Percentiles rank a stretch among this genome's conserved stretches.
phyloP scores from a whole-genome alignment of 2,113 vertebrate genomes.

The Calidris pygmaea region DNA sequence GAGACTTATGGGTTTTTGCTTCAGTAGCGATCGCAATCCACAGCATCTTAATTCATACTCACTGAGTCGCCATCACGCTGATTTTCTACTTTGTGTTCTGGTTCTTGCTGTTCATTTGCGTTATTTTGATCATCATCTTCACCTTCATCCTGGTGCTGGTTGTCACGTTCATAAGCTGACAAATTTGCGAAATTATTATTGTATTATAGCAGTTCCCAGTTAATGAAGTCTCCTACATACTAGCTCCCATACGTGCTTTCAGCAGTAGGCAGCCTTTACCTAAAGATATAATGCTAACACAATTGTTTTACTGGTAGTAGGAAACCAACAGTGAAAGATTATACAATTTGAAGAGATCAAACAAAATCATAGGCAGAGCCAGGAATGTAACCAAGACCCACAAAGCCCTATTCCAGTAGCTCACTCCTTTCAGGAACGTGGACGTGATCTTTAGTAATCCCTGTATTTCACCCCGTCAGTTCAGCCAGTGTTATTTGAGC shows the following conservation, averaged over 20 bases:
- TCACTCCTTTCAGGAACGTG: background rate
- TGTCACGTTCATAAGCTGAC: constrained; percentile 76
- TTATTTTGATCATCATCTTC: constrained; percentile 75
- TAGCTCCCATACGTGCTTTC: fast-evolving
- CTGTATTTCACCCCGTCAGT: background rate
- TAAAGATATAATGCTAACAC: background rate
- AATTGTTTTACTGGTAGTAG: background rate
- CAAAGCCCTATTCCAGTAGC: background rate
- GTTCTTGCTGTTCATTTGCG: constrained; percentile 62
- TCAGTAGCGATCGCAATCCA: background rate
- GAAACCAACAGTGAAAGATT: background rate
- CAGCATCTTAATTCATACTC: constrained; percentile 37
- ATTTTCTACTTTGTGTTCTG: constrained; percentile 58
- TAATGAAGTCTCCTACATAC: background rate
- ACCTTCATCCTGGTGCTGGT: constrained; percentile 74
- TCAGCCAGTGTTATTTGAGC: background rate
- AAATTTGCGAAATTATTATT: background rate
- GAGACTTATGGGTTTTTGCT: background rate
- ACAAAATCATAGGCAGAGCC: background rate
- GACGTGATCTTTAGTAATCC: background rate
- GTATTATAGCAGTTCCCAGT: background rate
- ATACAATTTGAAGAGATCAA: background rate
- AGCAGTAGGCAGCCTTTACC: background rate
- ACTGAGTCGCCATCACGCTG: constrained; percentile 63
- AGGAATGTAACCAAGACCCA: background rate